phyloP scores from a whole-genome alignment of 2,113 vertebrate genomes.

The Pomatostomus ruficeps region DNA sequence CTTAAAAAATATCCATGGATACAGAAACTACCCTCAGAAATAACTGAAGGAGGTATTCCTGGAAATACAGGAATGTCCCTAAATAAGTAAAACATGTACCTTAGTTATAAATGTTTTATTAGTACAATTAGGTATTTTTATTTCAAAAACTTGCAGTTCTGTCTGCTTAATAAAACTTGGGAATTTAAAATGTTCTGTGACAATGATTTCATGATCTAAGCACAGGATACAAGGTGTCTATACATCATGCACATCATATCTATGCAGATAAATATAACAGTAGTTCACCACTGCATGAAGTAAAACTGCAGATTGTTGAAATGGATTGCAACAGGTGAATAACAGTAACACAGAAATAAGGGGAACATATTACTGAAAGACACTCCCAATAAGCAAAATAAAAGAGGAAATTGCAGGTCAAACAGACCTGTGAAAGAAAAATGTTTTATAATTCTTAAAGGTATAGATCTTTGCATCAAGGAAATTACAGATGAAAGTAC shows the following conservation, averaged over 20 bases:
- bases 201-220: neutral
- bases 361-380: neutral
- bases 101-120: neutral
- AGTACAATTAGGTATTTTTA: neutral
- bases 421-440: neutral
- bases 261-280: neutral
- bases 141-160: neutral
- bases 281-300: neutral
- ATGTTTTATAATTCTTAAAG: neutral
- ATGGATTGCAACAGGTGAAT: neutral
- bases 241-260: neutral
- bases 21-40: neutral
- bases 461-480: neutral
- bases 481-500: neutral
- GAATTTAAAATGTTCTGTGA: neutral
- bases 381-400: neutral
- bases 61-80: neutral
- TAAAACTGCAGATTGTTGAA: neutral
- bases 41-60: neutral
- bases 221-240: neutral
- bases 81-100: neutral
- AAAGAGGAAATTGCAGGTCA: neutral
- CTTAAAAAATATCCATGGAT: neutral
- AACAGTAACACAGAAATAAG: neutral
- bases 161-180: neutral